Evolutionary conservation across 2,888 invertebrate species (phyloP), one percentile per base, ranked within the genome.

Genomic region (Zaprionus obscuricornis): DNA sequence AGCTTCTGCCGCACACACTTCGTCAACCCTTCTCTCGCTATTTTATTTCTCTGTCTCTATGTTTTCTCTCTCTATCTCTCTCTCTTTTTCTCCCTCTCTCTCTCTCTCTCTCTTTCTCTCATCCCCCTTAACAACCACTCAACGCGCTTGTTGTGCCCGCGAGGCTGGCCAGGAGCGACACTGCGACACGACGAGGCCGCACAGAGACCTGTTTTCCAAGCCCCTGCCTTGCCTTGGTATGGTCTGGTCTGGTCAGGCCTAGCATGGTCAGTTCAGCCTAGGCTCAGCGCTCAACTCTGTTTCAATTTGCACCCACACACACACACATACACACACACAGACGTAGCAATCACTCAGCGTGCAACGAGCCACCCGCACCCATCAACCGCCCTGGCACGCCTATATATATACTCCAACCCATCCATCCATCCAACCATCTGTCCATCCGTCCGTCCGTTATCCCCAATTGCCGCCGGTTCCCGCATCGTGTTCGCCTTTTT

Each of bases 71-170:
- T 34, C 18, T 6, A 17, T 14, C 40, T 17, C 33, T 31, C 26
- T 6, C 8, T 1, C 26, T 33, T 13, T 0, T n/a, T 16, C 4
- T 16, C 37, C 13, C n/a, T 6, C 10, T 20, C 37, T 14, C 14
- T 13, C n/a, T 36, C 39, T 24, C 13, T 11, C 24, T 24, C 11
- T 26, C 29, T 7, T 3, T 10, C 31, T 20, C 39, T 8, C 65
- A 36, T 33, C 52, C 63, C 54, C 45, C 27, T 37, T 57, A 72
- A 64, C 68, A 75, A 57, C 45, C 76, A 75, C 59, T 85, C 78
- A 72, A 63, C 78, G 78, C 73, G 84, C 83, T 78, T 83, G 85
- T 83, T 69, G 63, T 63, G 69, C 73, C 78, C 85, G 85, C 85
- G 81, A 75, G 81, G 51, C 55, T 45, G 54, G 33, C 78, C 81